Percentiles rank a stretch among this genome's conserved stretches.
Conservation (phyloP, 2,113 vertebrate species). For the Oplegnathus fasciatus region DNA sequence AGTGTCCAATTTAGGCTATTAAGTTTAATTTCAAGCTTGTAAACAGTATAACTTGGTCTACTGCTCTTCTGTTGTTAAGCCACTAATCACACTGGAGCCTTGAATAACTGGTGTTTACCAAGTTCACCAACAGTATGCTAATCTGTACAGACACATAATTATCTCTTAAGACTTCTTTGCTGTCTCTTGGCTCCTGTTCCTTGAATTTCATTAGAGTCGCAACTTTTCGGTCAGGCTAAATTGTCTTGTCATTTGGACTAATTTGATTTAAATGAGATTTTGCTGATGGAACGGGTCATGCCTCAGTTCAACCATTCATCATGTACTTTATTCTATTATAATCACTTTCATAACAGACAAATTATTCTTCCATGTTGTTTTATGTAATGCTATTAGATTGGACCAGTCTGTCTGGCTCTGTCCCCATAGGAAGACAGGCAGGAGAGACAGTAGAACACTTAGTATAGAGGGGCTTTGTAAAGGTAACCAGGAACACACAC, state of each 20-base stretch:
- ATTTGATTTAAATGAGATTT: slow-evolving; percentile 68
- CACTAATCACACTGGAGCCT: slow-evolving; percentile 61
- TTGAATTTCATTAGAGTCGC: slow-evolving; percentile 38
- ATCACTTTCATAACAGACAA: slow-evolving; percentile 45
- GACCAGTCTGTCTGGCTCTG: slow-evolving; percentile 36
- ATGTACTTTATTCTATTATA: slow-evolving; percentile 35
- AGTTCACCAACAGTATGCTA: slow-evolving; percentile 61
- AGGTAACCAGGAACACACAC: slow-evolving; percentile 41
- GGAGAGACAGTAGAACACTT: slow-evolving; percentile 26
- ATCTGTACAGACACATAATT: slow-evolving; percentile 67
- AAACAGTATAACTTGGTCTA: slow-evolving; percentile 55
- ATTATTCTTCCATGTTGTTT: slow-evolving; percentile 52
- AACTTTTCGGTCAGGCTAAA: slow-evolving; percentile 50
- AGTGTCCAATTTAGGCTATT: slow-evolving; percentile 57
- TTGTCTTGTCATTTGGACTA: slow-evolving; percentile 63
- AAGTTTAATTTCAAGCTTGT: slow-evolving; percentile 60
- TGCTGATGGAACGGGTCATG: slow-evolving; percentile 65
- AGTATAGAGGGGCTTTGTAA: slow-evolving; percentile 63
- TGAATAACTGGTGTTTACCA: slow-evolving; percentile 71
- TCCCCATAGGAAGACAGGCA: slow-evolving; percentile 13
- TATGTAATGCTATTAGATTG: slow-evolving; percentile 33
- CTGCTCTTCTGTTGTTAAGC: slow-evolving; percentile 58
- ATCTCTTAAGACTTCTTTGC: slow-evolving; percentile 43
- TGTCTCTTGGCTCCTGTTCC: slow-evolving; percentile 40
- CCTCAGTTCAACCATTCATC: slow-evolving; percentile 56